These are phyloP conservation scores for Heloderma charlesbogerti DNA, from an alignment of 2,113 vertebrate species.

Conservation along the genomic window DNA sequence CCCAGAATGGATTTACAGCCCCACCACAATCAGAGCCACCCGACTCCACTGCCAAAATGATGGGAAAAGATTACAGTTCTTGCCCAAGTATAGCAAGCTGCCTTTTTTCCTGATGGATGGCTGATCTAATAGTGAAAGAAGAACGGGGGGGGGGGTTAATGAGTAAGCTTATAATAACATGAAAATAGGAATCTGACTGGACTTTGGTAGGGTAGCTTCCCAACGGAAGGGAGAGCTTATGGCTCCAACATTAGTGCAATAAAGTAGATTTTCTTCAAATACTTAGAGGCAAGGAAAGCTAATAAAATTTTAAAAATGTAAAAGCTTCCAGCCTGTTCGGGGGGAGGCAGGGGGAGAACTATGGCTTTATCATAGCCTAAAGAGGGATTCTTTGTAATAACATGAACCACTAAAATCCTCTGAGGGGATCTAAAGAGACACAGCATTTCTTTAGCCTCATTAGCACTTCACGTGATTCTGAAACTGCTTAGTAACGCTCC, in stretches of 20 bases:
- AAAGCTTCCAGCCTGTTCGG: neutral
- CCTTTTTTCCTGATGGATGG: neutral
- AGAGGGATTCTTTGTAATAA: neutral
- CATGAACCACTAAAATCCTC: neutral
- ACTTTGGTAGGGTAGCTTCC: neutral
- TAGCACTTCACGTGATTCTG: neutral
- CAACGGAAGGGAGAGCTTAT: neutral
- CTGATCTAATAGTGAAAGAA: neutral
- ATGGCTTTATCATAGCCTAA: neutral
- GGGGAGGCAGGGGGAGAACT: neutral
- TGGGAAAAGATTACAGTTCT: constrained; percentile 20
- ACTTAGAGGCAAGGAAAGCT: neutral
- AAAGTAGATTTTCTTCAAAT: neutral
- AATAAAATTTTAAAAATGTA: neutral
- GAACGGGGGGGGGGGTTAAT: neutral
- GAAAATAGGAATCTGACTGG: neutral
- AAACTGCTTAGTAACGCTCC: neutral
- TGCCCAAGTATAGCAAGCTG: neutral
- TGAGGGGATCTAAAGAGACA: neutral
- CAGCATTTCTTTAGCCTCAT: neutral
- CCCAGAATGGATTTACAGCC: too few species aligned
- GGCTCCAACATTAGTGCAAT: neutral
- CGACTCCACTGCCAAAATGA: too few species aligned
- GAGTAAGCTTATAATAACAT: neutral
- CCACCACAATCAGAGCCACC: too few species aligned